Percentiles rank a stretch among this genome's conserved stretches.
These are phyloP conservation scores for Calidris pugnax DNA, from an alignment of 2,113 vertebrate genomes.

Conservation along the genomic window DNA sequence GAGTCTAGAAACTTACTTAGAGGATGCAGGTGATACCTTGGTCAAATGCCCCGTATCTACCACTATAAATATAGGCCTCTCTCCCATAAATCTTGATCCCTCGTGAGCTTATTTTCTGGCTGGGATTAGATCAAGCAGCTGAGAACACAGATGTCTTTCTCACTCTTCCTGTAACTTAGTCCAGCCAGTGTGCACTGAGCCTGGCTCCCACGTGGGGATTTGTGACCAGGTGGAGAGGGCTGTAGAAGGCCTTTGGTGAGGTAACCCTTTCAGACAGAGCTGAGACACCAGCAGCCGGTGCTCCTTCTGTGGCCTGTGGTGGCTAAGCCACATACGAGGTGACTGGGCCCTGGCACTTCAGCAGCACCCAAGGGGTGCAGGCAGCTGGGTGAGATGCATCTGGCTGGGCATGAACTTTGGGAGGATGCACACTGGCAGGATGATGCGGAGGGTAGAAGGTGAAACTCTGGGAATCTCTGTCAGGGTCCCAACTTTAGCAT, in stretches of 20 bases:
- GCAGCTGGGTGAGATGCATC: background rate
- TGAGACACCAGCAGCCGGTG: accelerated
- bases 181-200: background rate
- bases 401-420: accelerated
- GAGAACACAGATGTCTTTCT: background rate
- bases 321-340: background rate
- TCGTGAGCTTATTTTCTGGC: background rate
- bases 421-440: accelerated
- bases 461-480: background rate
- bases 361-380: accelerated
- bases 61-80: background rate
- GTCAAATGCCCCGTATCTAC: background rate
- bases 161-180: background rate
- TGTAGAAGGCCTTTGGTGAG: background rate
- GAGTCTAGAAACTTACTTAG: background rate
- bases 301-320: background rate
- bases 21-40: background rate
- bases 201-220: background rate
- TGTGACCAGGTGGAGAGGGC: accelerated
- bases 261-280: background rate
- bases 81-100: background rate
- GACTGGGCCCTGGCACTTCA: background rate
- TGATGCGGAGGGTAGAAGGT: background rate
- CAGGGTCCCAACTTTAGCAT: background rate
- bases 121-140: background rate